phyloP scores from a whole-genome alignment of 2,113 vertebrate genomes.

The Elachura formosa region DNA sequence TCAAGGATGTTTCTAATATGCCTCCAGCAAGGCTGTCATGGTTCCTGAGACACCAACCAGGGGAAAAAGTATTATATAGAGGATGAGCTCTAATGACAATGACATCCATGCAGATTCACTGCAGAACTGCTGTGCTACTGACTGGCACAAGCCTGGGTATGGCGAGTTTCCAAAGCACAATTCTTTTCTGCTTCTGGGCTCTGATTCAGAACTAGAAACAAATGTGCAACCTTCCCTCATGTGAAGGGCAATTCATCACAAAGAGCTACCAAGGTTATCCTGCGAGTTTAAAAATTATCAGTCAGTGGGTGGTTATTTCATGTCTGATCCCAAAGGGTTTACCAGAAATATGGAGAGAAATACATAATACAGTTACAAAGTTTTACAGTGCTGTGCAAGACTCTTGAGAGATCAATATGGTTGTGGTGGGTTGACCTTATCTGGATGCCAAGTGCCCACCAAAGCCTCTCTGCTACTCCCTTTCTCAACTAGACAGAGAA shows the following conservation, averaged over 20 bases:
- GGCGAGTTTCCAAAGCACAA: neutral
- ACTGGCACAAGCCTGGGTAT: neutral
- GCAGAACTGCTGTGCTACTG: neutral
- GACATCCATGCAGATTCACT: neutral
- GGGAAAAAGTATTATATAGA: neutral
- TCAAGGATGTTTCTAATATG: neutral
- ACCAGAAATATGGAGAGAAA: neutral
- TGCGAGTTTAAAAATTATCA: neutral
- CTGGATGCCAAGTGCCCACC: neutral
- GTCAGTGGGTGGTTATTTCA: neutral
- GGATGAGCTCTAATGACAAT: neutral
- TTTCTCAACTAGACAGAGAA: neutral
- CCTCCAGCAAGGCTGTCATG: neutral
- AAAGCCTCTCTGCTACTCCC: fast-evolving
- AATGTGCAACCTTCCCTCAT: neutral
- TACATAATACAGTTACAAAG: neutral
- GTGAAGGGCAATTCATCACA: constrained; percentile 12
- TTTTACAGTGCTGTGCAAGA: neutral
- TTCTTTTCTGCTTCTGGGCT: constrained; percentile 21
- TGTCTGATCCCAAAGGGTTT: neutral
- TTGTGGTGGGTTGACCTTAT: neutral
- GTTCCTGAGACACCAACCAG: neutral
- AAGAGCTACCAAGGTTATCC: neutral
- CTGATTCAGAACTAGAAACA: constrained; percentile 1
- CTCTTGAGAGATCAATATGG: neutral